phyloP scores from a whole-genome alignment of 2,888 invertebrate genomes.

The Petrolisthes cinctipes region DNA sequence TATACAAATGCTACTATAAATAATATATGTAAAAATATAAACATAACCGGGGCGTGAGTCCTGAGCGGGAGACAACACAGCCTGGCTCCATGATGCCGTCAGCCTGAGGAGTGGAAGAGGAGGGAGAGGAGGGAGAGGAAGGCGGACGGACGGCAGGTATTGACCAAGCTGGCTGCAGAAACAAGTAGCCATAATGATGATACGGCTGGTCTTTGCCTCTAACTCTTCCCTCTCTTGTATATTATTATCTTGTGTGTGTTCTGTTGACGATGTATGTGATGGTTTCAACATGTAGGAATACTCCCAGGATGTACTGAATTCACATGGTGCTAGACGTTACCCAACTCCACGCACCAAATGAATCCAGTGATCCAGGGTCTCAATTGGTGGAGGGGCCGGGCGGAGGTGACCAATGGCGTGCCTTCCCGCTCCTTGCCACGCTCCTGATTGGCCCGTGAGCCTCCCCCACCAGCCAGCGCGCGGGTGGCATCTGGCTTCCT shows the following conservation, averaged over 20 bases:
- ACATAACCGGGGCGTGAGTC: too few relatives aligned
- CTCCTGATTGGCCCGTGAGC: background rate
- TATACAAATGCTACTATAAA: too few relatives aligned
- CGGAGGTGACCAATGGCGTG: slow-evolving; percentile 46
- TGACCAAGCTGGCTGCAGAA: background rate
- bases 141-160: background rate
- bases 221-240: too few relatives aligned
- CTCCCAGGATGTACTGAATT: slow-evolving; percentile 62
- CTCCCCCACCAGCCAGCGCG: background rate
- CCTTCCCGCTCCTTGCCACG: slow-evolving; percentile 41
- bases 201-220: background rate
- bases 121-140: background rate
- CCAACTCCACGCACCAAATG: slow-evolving; percentile 60
- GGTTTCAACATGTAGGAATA: slow-evolving; percentile 23
- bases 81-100: too few relatives aligned
- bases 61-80: too few relatives aligned
- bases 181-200: background rate
- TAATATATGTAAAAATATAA: too few relatives aligned
- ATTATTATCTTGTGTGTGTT: too few relatives aligned
- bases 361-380: slow-evolving; percentile 63
- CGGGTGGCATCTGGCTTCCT: background rate
- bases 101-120: too few relatives aligned
- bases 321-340: slow-evolving; percentile 61
- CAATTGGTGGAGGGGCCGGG: slow-evolving; percentile 51
- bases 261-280: background rate